These are phyloP conservation scores for Rambutsinella grinnellia DNA, from an alignment of 2,888 invertebrate genomes.

Conservation along the genomic window DNA sequence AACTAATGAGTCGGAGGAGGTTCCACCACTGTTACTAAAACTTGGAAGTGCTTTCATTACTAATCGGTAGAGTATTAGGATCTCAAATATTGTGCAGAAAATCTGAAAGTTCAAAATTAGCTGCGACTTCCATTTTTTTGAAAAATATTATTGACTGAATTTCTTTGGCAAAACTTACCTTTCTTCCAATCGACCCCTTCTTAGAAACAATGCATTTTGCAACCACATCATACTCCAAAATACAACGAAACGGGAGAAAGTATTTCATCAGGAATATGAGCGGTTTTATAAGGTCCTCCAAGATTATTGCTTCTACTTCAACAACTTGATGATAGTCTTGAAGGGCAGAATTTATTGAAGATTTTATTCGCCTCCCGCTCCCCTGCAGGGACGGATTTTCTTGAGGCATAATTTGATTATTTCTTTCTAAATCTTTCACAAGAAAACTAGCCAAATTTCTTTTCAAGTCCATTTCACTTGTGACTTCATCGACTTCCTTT, in stretches of 20 bases:
- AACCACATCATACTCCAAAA: slow-evolving; percentile 9
- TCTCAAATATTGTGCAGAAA: slow-evolving; percentile 14
- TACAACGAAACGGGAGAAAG: slow-evolving; percentile 11
- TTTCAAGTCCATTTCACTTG: slow-evolving; percentile 7
- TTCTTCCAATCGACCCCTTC: slow-evolving; percentile 11
- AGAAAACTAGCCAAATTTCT: slow-evolving; percentile 22
- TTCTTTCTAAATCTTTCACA: slow-evolving; percentile 13
- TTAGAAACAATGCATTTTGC: slow-evolving; percentile 1
- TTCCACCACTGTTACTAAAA: neutral
- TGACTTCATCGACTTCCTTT: neutral
- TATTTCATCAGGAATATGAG: slow-evolving; percentile 27
- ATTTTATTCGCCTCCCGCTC: neutral
- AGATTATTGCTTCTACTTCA: slow-evolving; percentile 25
- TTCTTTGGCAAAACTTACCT: slow-evolving; percentile 17
- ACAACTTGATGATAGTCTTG: slow-evolving; percentile 9
- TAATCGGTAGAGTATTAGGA: slow-evolving; percentile 10
- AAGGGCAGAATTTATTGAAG: neutral
- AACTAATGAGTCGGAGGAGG: too few relatives aligned
- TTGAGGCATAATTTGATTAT: neutral
- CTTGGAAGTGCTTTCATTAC: slow-evolving; percentile 24
- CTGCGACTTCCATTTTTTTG: neutral
- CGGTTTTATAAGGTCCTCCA: slow-evolving; percentile 37
- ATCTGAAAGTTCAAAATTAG: slow-evolving; percentile 9
- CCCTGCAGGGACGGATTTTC: neutral
- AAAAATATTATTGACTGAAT: too few relatives aligned